Evolutionary conservation across 1,140 invertebrate species (phyloP).

Genomic region (Melitaea cinxia): DNA sequence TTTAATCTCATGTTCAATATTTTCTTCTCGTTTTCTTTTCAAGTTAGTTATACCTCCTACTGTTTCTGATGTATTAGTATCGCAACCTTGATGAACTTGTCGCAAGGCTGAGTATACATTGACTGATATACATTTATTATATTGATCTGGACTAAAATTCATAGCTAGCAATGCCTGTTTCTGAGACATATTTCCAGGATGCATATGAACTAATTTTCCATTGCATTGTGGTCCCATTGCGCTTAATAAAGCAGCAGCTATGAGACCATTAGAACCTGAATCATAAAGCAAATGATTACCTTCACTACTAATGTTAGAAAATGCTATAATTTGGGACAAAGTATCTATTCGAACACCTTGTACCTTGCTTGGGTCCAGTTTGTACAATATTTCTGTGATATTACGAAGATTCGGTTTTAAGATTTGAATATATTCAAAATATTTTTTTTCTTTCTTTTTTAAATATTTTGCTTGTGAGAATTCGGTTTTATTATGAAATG

Average conservation of each 20-base stretch:
- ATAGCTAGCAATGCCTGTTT: constrained; percentile 89
- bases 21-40: constrained; percentile 65
- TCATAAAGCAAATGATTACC: constrained; percentile 94
- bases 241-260: constrained; percentile 91
- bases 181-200: constrained; percentile 89
- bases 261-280: constrained; percentile 90
- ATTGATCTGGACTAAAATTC: constrained; percentile 87
- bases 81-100: constrained; percentile 83
- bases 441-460: constrained; percentile 96
- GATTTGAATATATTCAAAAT: constrained; percentile 90
- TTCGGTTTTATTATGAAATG: constrained; percentile 93
- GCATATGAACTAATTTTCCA: constrained; percentile 88
- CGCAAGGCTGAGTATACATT: constrained; percentile 89
- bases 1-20: constrained; percentile 49
- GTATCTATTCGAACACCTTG: constrained; percentile 92
- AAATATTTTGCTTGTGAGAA: constrained; percentile 97
- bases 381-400: constrained; percentile 90
- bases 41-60: constrained; percentile 45
- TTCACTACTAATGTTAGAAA: constrained; percentile 89
- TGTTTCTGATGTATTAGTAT: constrained; percentile 51
- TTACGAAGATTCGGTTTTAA: constrained; percentile 88
- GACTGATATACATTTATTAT: constrained; percentile 85
- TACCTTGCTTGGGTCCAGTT: constrained; percentile 88
- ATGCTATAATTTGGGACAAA: constrained; percentile 92
- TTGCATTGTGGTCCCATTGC: constrained; percentile 84